Evolutionary conservation across 1,140 invertebrate genomes (phyloP), one percentile per base, ranked within the genome.

Genomic region (Eciton burchellii): DNA sequence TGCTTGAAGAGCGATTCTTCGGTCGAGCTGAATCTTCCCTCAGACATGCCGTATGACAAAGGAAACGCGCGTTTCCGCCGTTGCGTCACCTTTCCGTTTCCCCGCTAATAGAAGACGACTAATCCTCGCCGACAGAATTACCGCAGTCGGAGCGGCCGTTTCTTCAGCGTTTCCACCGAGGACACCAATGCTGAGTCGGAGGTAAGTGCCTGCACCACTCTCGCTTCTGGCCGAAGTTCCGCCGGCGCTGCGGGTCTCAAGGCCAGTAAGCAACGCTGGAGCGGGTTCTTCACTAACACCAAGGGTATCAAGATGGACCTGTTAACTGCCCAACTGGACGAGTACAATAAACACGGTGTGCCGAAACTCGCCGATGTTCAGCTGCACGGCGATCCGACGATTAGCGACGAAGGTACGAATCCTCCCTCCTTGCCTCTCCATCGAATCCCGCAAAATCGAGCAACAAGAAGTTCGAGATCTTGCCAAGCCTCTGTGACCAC

Each of bases 261-360:
- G 88, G 91, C 83, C 87, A 94, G 91, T 84, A 96, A 96, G 88
- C 96, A 96, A 89, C 95, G 95, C 16, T 96, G 96, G 95, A 95
- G 95, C 60, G 95, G 95, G 21, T 95, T 96, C 85, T 97, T 97
- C 86, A 95, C 95, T 19, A 95, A 95, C 81, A 95, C 92, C 70
- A 96, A 95, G 91, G 95, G 95, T 84, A 95, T 95, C 8, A 96
- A 95, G 88, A 95, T 96, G 94, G 96, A 96, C 84, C 90, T 93
- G 3, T 92, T 96, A 45, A 95, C 95, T 52, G 96, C 97, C 84
- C 94, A 96, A 76, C 92, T 97, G 19, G 96, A 97, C 89, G 94
- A 94, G 76, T 97, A 96, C 90, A 95, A 95, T 29, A 96, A 95
- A 86, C 95, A 95, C 85, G 96, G 96, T 26, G 96, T 97, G 62